Conservation (phyloP, 2,888 invertebrate species). For the Candidula unifasciata region DNA sequence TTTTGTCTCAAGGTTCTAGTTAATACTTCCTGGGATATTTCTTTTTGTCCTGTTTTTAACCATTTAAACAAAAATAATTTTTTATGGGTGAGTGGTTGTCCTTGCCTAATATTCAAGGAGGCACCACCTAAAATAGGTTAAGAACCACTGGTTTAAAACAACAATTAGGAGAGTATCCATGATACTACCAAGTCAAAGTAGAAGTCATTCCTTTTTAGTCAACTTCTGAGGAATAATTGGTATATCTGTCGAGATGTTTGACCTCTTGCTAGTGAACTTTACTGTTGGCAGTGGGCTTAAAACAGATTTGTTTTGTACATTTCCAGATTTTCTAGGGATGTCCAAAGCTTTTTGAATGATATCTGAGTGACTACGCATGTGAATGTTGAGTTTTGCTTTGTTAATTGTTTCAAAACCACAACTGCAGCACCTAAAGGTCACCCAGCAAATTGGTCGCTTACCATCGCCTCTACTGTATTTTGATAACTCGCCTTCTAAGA, state of each 20-base stretch:
- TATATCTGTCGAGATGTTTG: background rate
- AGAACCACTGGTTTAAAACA: too few relatives aligned
- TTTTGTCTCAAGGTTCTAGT: too few relatives aligned
- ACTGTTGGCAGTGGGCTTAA: constrained; percentile 11
- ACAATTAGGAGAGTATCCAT: too few relatives aligned
- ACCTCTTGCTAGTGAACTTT: constrained; percentile 10
- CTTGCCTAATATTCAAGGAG: too few relatives aligned
- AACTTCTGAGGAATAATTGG: constrained; percentile 11
- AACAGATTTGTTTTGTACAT: background rate
- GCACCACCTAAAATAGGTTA: too few relatives aligned
- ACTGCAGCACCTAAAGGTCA: constrained; percentile 76
- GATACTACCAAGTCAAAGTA: too few relatives aligned
- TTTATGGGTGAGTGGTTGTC: too few relatives aligned
- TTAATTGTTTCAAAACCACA: constrained; percentile 76
- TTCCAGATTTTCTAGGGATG: constrained; percentile 33
- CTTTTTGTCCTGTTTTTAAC: too few relatives aligned
- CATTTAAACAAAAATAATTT: too few relatives aligned
- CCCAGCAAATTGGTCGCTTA: constrained; percentile 66
- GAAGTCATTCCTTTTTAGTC: background rate
- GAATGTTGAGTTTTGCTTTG: constrained; percentile 72
- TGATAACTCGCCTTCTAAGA: constrained; percentile 57
- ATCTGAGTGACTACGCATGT: constrained; percentile 75
- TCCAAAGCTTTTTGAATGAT: constrained; percentile 70
- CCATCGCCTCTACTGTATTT: constrained; percentile 52
- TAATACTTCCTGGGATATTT: too few relatives aligned